Conservation (phyloP, 2,113 vertebrate genomes). For the Vimba vimba region DNA sequence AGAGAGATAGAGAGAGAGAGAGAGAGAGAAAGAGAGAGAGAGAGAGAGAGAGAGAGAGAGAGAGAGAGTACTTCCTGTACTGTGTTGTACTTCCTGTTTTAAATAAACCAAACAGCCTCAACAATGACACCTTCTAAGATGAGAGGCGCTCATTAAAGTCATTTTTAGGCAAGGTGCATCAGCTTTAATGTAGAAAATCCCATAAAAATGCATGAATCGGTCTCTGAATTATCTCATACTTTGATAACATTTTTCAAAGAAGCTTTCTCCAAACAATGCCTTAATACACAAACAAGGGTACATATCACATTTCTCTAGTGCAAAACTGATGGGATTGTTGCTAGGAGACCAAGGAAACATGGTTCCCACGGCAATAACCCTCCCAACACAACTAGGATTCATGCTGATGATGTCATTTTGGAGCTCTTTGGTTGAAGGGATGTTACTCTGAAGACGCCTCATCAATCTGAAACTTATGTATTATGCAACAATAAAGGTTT, state of each 20-base stretch:
- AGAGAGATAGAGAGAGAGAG: conserved; percentile 18
- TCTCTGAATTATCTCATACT: neutral
- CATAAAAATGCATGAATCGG: neutral
- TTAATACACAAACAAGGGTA: neutral
- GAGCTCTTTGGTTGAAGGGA: neutral
- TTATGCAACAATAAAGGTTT: neutral
- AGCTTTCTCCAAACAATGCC: neutral
- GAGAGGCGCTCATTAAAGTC: neutral
- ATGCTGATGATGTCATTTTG: neutral
- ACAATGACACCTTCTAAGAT: conserved; percentile 13
- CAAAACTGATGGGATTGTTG: conserved; percentile 34
- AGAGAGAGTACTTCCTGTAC: conserved; percentile 65
- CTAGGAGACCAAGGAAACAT: conserved; percentile 33
- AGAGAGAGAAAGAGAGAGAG: conserved; percentile 15
- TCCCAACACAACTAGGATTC: neutral
- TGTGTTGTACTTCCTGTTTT: conserved; percentile 41
- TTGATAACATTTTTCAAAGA: neutral
- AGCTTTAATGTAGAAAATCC: neutral
- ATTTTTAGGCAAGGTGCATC: neutral
- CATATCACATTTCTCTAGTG: conserved; percentile 10
- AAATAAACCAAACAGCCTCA: conserved; percentile 10
- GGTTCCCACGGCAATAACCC: conserved; percentile 34
- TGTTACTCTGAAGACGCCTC: neutral
- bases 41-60: conserved; percentile 11
- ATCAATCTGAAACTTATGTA: neutral